Conservation (phyloP, 92 coral and sea anemone genomes). For the Muricea muricata region DNA sequence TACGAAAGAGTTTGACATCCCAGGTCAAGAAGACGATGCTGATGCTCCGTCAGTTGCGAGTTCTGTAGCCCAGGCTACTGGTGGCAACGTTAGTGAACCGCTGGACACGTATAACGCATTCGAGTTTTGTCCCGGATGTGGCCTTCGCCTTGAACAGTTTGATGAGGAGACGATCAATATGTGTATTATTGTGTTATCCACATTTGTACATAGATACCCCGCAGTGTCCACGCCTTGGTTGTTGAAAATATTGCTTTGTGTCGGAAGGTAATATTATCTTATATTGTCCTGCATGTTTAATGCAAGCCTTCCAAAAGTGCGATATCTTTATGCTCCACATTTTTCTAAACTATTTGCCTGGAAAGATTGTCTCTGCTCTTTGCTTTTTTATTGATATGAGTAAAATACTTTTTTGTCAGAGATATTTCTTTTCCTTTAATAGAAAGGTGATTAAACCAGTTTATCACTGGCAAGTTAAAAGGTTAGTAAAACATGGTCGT, state of each 20-base stretch:
- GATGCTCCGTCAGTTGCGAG: slow-evolving; percentile 16
- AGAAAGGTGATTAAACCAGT: slow-evolving; percentile 91
- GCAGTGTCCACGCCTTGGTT: slow-evolving; percentile 94
- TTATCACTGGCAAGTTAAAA: slow-evolving; percentile 95
- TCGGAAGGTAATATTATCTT: slow-evolving; percentile 97
- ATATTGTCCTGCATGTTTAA: background rate
- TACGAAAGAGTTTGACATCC: slow-evolving; percentile 20
- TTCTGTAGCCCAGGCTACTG: background rate
- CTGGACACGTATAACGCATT: slow-evolving; percentile 63
- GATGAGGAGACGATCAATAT: slow-evolving; percentile 95
- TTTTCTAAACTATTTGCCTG: too few species aligned
- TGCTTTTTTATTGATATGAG: too few species aligned
- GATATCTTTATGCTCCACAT: too few species aligned
- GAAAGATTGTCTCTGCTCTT: too few species aligned
- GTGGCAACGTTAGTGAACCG: slow-evolving; percentile 23
- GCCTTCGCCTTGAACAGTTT: slow-evolving; percentile 89
- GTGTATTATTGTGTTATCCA: slow-evolving; percentile 91
- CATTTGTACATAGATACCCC: slow-evolving; percentile 95
- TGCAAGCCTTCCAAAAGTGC: too few species aligned
- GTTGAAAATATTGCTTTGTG: slow-evolving; percentile 85
- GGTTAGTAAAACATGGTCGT: slow-evolving; percentile 54
- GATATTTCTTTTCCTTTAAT: background rate
- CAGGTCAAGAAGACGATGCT: slow-evolving; percentile 14
- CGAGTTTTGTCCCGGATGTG: slow-evolving; percentile 92
- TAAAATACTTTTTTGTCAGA: background rate